Base-by-base conservation (phyloP, 1,140 invertebrate species). In the Aphelinus atriplicis region DNA sequence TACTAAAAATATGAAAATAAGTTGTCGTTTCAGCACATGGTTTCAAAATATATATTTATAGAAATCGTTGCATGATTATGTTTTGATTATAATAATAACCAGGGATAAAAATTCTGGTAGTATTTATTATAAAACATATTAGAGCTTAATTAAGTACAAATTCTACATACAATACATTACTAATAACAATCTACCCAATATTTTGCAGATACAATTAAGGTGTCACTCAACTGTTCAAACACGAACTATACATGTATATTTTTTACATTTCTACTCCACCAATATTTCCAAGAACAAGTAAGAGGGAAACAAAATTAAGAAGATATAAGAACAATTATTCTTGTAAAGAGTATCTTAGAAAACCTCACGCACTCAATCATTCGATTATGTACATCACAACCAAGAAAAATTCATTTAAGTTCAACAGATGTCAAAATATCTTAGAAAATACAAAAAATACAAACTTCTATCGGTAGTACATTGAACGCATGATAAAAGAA, bases 61-160 rank as follows among this genome's bases (percentile, higher is more conserved):
- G 26, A 26, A 26, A 26, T 26, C 26, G 26, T 26, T 26, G 26
- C 26, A 26, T 26, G 26, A 26, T 26, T 26, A 26, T 26, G 26
- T 26, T 26, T 26, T 26, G 26, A 26, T 26, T 26, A 26, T 26
- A 26, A 26, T 26, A 26, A 26, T 26, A 26, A 26, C 26, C 26
- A 26, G 26, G 26, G 26, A 26, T 26, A 26, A 26, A 26, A 26
- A 26, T 26, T 26, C 26, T 26, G 26, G 26, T 64, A 81, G 80
- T 80, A 70, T 84, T 83, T 84, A 84, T 83, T 83, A 84, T 84
- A 84, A 84, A 84, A 84, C 82, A 84, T 83, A 83, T 82, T 77
- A 81, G 78, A 81, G 71, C 78, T 79, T 83, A 83, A 56, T 84
- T 84, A 84, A 84, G 82, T 84, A 83, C 83, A 83, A 82, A 83